Percentiles rank a stretch among this genome's conserved stretches.
phyloP scores from a whole-genome alignment of 1,140 invertebrate species.

The Stenopsyche tienmushanensis region DNA sequence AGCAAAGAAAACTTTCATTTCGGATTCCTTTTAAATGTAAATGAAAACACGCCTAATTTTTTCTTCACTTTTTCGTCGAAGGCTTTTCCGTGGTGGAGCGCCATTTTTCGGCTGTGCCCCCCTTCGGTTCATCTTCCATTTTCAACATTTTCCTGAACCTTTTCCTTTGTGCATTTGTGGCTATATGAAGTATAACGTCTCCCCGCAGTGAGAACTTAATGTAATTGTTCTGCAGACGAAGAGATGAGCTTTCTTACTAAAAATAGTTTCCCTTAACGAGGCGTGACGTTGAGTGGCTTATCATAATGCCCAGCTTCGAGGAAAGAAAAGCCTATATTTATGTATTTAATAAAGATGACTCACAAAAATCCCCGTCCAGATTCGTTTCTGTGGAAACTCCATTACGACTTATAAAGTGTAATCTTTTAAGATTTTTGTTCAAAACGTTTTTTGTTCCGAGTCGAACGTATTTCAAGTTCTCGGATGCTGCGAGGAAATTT shows the following conservation, averaged over 20 bases:
- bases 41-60: slow-evolving; percentile 40
- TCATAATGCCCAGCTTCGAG: slow-evolving; percentile 1
- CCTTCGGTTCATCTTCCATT: slow-evolving; percentile 10
- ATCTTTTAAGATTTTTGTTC: no score
- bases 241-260: slow-evolving; percentile 14
- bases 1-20: slow-evolving; percentile 35
- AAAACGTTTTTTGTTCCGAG: no score
- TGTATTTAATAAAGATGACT: no score
- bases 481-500: no score
- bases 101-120: background rate
- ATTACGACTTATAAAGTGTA: no score
- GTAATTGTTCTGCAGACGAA: slow-evolving; percentile 24
- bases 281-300: slow-evolving; percentile 21
- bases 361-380: no score
- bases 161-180: slow-evolving; percentile 25
- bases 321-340: no score
- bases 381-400: no score
- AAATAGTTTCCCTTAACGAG: slow-evolving; percentile 35
- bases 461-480: no score
- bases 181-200: background rate
- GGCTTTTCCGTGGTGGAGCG: background rate
- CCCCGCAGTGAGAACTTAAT: slow-evolving; percentile 12
- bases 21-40: slow-evolving; percentile 40
- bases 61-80: slow-evolving; percentile 18
- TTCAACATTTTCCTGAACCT: background rate